Base-by-base conservation (phyloP, 2,797 vertebrate genomes). In the Melanotaenia parkinsoni region DNA sequence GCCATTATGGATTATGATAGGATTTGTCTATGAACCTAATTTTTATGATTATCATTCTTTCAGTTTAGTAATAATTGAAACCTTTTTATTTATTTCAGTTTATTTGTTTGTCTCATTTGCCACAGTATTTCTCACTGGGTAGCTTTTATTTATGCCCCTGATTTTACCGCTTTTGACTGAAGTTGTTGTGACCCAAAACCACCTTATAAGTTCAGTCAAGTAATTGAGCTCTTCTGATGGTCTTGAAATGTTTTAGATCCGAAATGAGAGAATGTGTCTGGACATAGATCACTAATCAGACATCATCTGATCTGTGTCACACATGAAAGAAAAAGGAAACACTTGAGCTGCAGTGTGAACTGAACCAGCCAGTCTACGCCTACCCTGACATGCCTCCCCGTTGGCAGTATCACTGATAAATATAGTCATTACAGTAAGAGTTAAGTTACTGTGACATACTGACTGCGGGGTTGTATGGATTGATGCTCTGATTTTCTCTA, bases 341-440 rank as follows among this genome's bases (percentile, higher is more conserved):
- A 24, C 35, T 43, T 73, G 22, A 40, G 47, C 70, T 64, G 54
- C 45, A 30, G 53, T 47, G 63, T 70, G 59, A 81, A 47, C 16
- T n/a, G 3, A 78, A 62, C 14, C 53, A 16, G 63, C 56, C 38
- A 20, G 14, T 53, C 20, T 11, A 61, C 62, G 37, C 59, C 69
- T 28, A 1, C 67, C 65, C 45, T 33, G 50, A 64, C 53, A 54
- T 30, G 28, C 2, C 12, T 22, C 11, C 1, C 24, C 58, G 4
- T 56, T 60, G 68, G 65, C 56, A 32, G 47, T 22, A 59, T 75
- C 79, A 16, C 76, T 51, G 81, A 72, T 67, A 66, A 53, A 77
- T 83, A 70, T 80, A 86, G 77, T 76, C 58, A 53, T 81, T 62
- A 68, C 43, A 5, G 50, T 76, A 64, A 66, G 71, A 63, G 72